Percentiles rank a stretch among this genome's conserved stretches.
Conservation (phyloP, 2,797 vertebrate genomes). For the Onychomys arenicola region DNA sequence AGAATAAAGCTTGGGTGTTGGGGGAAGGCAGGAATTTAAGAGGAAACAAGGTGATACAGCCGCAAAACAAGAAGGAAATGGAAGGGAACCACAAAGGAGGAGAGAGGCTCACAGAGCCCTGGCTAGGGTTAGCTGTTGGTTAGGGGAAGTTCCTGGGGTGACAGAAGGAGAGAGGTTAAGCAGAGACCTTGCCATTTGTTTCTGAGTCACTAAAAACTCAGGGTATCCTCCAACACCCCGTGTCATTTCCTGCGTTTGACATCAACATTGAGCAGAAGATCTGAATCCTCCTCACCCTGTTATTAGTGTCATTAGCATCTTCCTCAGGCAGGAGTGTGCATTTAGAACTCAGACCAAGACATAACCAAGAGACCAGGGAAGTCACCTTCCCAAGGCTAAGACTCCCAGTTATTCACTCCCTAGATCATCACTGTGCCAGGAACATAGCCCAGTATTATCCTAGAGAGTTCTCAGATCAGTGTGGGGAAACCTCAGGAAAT, state of each 20-base stretch:
- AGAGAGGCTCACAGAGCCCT: neutral
- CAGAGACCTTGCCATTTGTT: neutral
- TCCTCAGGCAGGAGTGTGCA: neutral
- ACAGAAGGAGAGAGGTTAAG: neutral
- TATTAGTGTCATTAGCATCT: too few species aligned
- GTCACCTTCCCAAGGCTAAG: neutral
- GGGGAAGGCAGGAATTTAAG: neutral
- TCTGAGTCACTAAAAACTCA: neutral
- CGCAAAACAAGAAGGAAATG: neutral
- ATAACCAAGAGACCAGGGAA: neutral
- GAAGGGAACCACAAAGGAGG: neutral
- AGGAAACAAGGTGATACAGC: neutral
- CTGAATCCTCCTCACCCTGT: neutral
- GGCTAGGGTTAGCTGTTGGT: neutral
- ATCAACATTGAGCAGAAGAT: neutral
- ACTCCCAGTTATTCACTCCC: neutral
- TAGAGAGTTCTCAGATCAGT: neutral
- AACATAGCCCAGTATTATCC: neutral
- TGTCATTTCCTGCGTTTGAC: neutral
- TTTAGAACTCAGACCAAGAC: neutral
- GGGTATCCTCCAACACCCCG: neutral
- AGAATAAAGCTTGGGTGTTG: neutral
- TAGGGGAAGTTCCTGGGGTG: neutral
- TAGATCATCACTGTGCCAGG: neutral
- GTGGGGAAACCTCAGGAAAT: neutral